These are phyloP conservation scores for Poecile atricapillus DNA, from an alignment of 2,113 vertebrate genomes.

Conservation along the genomic window DNA sequence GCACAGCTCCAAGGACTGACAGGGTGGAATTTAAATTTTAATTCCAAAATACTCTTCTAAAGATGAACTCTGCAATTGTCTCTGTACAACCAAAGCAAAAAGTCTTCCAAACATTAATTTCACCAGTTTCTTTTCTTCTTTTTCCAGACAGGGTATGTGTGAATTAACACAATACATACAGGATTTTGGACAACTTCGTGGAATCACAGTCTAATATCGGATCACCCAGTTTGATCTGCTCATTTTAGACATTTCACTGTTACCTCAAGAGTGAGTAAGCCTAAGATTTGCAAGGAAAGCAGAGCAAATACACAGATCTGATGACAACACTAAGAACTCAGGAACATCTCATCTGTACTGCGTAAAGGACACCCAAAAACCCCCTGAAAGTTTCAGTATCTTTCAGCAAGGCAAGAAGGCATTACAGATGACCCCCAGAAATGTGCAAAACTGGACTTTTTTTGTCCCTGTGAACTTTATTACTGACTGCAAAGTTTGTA, in stretches of 20 bases:
- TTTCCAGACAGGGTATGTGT: not conserved
- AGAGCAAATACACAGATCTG: not conserved
- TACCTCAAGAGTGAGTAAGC: not conserved
- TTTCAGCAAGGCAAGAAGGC: not conserved
- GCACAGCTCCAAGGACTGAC: not conserved
- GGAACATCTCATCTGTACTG: fast-evolving
- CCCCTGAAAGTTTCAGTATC: not conserved
- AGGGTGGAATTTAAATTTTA: not conserved
- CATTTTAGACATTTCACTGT: not conserved
- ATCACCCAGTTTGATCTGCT: not conserved
- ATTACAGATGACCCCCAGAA: not conserved
- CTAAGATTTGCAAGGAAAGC: not conserved
- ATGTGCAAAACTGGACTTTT: not conserved
- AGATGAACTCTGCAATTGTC: not conserved
- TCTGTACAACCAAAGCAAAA: not conserved
- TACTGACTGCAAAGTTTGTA: not conserved
- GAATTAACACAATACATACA: not conserved
- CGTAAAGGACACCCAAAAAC: fast-evolving
- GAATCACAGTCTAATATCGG: not conserved
- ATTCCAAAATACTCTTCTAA: not conserved
- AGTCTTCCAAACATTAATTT: not conserved
- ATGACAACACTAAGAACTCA: not conserved
- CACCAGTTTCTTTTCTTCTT: not conserved
- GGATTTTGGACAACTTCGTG: not conserved
- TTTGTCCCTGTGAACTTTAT: not conserved